Evolutionary conservation across 2,113 vertebrate genomes (phyloP).

Genomic region (Piliocolobus tephrosceles): DNA sequence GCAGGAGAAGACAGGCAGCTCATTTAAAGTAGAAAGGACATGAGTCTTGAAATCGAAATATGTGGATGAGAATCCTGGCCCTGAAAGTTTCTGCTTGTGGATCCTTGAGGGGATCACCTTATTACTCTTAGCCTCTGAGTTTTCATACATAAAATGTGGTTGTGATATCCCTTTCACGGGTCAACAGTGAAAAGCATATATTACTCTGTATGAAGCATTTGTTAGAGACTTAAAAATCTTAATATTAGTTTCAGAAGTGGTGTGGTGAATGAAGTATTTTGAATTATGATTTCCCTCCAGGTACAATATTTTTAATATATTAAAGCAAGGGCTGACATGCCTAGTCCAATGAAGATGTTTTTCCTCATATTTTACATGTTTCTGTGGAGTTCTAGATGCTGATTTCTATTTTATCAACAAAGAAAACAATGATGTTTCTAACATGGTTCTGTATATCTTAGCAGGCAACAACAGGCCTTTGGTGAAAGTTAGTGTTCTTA

Average conservation of each 20-base stretch:
- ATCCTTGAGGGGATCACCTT: background rate
- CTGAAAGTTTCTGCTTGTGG: background rate
- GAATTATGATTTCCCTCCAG: background rate
- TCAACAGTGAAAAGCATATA: background rate
- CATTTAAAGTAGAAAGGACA: background rate
- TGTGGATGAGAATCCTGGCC: background rate
- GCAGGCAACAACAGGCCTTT: background rate
- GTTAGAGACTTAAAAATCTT: conserved; percentile 22
- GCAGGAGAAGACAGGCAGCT: background rate
- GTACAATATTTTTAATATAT: background rate
- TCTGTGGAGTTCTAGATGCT: background rate
- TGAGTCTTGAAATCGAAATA: background rate
- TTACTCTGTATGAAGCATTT: background rate
- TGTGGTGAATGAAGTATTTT: conserved; percentile 14
- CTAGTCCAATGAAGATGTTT: background rate
- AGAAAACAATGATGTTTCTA: background rate
- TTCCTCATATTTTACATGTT: background rate
- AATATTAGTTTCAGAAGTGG: conserved; percentile 1
- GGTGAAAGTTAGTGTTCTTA: conserved; percentile 27
- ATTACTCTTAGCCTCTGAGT: background rate
- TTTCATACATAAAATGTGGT: background rate
- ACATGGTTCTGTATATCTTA: background rate
- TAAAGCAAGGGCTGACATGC: background rate
- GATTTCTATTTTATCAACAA: background rate
- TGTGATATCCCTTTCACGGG: background rate